Conservation (phyloP, 2,113 vertebrate species). For the Tenrec ecaudatus region DNA sequence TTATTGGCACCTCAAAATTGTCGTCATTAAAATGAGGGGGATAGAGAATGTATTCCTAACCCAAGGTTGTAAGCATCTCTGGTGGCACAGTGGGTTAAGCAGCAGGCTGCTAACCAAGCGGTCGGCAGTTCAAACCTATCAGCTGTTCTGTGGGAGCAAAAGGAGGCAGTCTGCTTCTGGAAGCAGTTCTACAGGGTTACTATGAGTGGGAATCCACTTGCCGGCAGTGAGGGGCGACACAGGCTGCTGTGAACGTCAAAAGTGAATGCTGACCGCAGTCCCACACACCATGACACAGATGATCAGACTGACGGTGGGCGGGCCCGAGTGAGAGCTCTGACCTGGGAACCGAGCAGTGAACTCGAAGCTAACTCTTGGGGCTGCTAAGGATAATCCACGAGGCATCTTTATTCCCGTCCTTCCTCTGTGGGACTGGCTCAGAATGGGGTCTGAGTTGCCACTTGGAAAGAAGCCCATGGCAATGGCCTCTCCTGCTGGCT, state of each 20-base stretch:
- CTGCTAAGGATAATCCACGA: constrained; percentile 7
- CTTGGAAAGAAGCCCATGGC: neutral
- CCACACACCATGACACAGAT: no score
- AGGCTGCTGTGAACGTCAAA: neutral
- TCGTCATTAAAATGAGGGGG: constrained; percentile 34
- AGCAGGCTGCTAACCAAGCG: no score
- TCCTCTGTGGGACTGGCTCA: constrained; percentile 8
- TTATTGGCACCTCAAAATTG: neutral
- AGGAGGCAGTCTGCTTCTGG: no score
- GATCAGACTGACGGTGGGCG: no score
- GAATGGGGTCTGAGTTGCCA: neutral
- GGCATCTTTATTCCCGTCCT: neutral
- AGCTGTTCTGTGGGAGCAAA: no score
- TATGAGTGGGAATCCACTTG: no score
- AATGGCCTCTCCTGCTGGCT: neutral
- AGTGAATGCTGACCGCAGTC: neutral
- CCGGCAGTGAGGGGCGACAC: no score
- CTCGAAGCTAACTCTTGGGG: constrained; percentile 23
- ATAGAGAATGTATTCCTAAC: neutral
- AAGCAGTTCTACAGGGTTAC: no score
- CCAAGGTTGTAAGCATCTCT: neutral
- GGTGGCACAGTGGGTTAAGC: no score
- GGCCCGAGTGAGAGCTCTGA: neutral
- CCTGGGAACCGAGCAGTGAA: neutral
- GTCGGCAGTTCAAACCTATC: no score